Conservation (phyloP, 2,113 vertebrate species). For the Phocoena sinus region DNA sequence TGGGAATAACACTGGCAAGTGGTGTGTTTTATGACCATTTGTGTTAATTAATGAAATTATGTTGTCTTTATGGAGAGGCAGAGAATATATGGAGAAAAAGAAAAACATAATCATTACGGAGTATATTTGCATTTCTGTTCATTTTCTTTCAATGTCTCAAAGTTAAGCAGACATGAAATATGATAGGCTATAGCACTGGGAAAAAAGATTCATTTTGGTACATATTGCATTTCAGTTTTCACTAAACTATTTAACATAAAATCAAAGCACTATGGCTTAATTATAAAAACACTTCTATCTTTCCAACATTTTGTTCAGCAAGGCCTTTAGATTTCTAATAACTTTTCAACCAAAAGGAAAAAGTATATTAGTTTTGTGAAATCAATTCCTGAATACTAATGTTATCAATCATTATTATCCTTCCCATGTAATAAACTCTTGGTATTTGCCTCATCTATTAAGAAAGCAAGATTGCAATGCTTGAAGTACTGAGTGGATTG, state of each 20-base stretch:
- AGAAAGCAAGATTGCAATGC: not conserved
- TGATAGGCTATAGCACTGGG: not conserved
- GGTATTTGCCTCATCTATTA: not conserved
- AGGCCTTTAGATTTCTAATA: constrained; percentile 29
- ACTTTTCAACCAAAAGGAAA: constrained; percentile 57
- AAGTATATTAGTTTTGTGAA: constrained; percentile 62
- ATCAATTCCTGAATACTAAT: constrained; percentile 67
- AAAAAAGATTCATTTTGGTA: constrained; percentile 34
- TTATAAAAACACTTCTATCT: constrained; percentile 41
- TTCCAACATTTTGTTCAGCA: constrained; percentile 52
- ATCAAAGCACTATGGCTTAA: constrained; percentile 21
- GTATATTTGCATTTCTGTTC: constrained; percentile 23
- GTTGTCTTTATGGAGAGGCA: not conserved
- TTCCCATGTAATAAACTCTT: not conserved
- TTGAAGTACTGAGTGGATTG: not conserved
- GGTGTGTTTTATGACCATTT: not conserved
- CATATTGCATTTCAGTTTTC: constrained; percentile 51
- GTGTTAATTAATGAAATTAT: constrained; percentile 48
- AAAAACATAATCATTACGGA: not conserved
- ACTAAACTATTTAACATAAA: not conserved
- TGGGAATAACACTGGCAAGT: not conserved
- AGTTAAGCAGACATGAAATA: constrained; percentile 5
- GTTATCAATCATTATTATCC: not conserved
- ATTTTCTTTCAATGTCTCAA: constrained; percentile 26
- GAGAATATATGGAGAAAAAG: not conserved